Evolutionary conservation across 2,797 vertebrate genomes (phyloP).

Genomic region (Ctenopoma kingsleyae): DNA sequence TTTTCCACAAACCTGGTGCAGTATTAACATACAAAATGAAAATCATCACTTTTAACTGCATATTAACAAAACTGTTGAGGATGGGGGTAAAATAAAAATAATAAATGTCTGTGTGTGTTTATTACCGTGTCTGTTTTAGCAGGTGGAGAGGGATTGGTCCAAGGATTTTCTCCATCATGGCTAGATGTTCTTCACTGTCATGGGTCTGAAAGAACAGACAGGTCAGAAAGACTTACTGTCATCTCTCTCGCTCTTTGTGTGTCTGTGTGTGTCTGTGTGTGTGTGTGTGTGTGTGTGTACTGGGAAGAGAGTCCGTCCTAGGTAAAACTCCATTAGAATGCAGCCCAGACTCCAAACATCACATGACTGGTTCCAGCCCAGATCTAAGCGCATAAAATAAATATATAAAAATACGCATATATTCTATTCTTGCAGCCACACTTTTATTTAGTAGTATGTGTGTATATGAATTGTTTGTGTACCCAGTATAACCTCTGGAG

Average conservation of each 20-base stretch:
- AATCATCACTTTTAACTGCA: no score
- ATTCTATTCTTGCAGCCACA: no score
- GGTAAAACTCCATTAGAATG: slow-evolving; percentile 90
- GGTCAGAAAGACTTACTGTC: no score
- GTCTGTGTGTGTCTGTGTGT: slow-evolving; percentile 2
- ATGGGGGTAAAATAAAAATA: no score
- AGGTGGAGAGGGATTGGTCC: slow-evolving; percentile 85
- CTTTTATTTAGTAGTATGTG: background rate
- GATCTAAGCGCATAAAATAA: slow-evolving; percentile 77
- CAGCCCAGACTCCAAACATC: slow-evolving; percentile 93
- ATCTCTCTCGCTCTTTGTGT: background rate
- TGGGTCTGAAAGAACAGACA: slow-evolving; percentile 83
- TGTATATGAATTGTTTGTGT: slow-evolving; percentile 17
- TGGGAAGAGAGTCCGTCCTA: slow-evolving; percentile 89
- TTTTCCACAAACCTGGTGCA: no score
- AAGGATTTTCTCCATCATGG: slow-evolving; percentile 96
- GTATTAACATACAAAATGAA: no score
- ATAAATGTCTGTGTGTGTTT: background rate
- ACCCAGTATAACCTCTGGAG: slow-evolving; percentile 97
- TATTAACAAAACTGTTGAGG: no score
- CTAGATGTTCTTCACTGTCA: slow-evolving; percentile 91
- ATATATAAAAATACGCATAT: background rate
- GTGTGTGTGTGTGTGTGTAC: slow-evolving; percentile 61
- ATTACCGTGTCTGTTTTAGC: slow-evolving; percentile 67
- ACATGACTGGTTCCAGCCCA: slow-evolving; percentile 91